A percentile compares a stretch with the other conserved stretches of the same genome.
phyloP scores from a whole-genome alignment of 2,888 invertebrate species.

The Clepsis dumicolana region DNA sequence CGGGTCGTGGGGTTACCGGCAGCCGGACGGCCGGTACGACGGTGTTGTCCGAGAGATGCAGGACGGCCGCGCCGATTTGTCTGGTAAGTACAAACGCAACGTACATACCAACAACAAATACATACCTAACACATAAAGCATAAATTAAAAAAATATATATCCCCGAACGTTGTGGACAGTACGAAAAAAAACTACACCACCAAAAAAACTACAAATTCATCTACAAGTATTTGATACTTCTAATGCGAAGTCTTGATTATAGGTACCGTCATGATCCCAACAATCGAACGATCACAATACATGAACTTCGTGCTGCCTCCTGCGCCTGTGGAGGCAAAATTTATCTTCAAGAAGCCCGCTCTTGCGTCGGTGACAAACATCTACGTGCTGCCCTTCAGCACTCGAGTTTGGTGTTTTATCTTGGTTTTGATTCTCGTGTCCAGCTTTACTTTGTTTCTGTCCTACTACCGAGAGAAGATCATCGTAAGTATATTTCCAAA shows the following conservation, averaged over 20 bases:
- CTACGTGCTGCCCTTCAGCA: constrained; percentile 46
- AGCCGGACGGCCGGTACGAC: constrained; percentile 60
- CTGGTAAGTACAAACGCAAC: constrained; percentile 49
- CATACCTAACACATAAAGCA: too few species aligned
- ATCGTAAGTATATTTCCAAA: constrained; percentile 20
- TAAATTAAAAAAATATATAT: too few species aligned
- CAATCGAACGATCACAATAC: constrained; percentile 48
- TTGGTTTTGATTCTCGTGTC: constrained; percentile 24
- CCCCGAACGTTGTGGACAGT: too few species aligned
- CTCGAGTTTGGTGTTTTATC: constrained; percentile 43
- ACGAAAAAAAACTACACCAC: too few species aligned
- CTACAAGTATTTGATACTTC: too few species aligned
- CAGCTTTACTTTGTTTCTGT: constrained; percentile 20
- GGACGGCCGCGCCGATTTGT: constrained; percentile 62
- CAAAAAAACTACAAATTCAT: too few species aligned
- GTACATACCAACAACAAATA: too few species aligned
- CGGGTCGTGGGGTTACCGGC: constrained; percentile 62
- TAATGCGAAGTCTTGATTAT: too few species aligned
- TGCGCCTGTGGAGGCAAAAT: constrained; percentile 35
- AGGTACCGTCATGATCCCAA: constrained; percentile 43
- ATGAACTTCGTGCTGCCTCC: constrained; percentile 42
- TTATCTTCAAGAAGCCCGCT: constrained; percentile 46
- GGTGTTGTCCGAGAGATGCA: constrained; percentile 63
- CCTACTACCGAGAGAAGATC: constrained; percentile 32
- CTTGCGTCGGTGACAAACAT: constrained; percentile 47